Base-by-base conservation (phyloP, 2,888 invertebrate genomes). In the Tigriopus californicus region DNA sequence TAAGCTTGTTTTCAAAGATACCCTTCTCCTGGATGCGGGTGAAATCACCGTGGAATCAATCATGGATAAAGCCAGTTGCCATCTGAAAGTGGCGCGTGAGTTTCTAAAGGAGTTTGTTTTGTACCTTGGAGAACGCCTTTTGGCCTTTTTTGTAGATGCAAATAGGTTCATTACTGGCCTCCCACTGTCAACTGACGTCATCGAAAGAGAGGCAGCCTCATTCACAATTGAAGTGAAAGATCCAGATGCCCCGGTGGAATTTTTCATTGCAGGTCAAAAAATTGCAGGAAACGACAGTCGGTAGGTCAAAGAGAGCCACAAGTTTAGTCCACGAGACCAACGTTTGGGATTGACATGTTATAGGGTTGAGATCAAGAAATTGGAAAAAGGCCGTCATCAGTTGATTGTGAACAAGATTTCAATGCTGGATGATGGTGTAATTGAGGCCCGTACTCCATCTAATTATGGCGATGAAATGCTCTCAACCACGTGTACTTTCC, bases 101-200 rank as follows among this genome's bases (percentile, higher is more conserved):
- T 8, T 5, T 5, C 33, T 33, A 33, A 33, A 33, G 4, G 33
- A 8, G 33, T 33, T 3, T n/a, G n/a, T n/a, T n/a, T n/a, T n/a
- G n/a, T n/a, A n/a, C n/a, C n/a, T n/a, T n/a, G n/a, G n/a, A n/a
- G n/a, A n/a, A n/a, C n/a, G n/a, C n/a, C n/a, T n/a, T n/a, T n/a
- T n/a, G n/a, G n/a, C n/a, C n/a, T n/a, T n/a, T n/a, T 61, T 69
- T 73, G 22, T 69, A 92, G 91, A 97, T 74, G 83, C 87, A 70
- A 98, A 99, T 75, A 85, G 91, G 69, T 95, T 98, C 78, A 89
- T 91, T 72, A 94, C 95, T 75, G 92, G 88, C 76, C 55, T 73
- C 61, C 80, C 98, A 61, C 89, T 92, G 73, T 92, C 97, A 71
- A 87, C 86, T 25, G 85, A 84, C 67, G 87, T 83, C 61, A 79